These are phyloP conservation scores for Siphlonurus alternatus DNA, from an alignment of 2,888 invertebrate species.

Conservation along the genomic window DNA sequence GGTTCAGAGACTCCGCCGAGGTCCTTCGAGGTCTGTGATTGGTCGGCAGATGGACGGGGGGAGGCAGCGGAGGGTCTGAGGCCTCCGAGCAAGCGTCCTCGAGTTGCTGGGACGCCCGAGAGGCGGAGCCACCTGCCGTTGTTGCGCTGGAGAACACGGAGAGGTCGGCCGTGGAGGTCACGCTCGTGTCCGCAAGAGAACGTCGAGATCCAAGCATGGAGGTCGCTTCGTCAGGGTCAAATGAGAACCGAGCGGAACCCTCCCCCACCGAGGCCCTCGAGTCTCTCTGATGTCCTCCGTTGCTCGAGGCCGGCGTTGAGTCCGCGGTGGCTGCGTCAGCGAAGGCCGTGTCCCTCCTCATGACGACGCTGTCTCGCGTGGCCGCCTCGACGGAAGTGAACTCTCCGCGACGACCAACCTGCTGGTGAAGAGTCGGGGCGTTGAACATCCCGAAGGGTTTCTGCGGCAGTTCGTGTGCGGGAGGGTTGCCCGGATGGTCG, in stretches of 20 bases:
- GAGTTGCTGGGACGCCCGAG: not conserved
- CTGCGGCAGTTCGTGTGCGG: slow-evolving; percentile 63
- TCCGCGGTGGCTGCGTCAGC: slow-evolving; percentile 14
- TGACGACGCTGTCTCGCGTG: slow-evolving; percentile 56
- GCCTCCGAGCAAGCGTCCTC: not conserved
- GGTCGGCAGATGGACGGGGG: too few relatives aligned
- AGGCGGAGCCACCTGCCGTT: slow-evolving; percentile 2
- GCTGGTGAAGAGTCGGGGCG: slow-evolving; percentile 61
- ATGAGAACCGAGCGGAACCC: not conserved
- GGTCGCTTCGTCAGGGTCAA: slow-evolving; percentile 40
- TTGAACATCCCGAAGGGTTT: slow-evolving; percentile 69
- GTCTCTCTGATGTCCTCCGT: slow-evolving; percentile 3
- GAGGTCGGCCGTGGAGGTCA: slow-evolving; percentile 67
- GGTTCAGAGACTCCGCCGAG: not conserved
- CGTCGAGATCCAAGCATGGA: slow-evolving; percentile 56
- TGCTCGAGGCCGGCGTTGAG: slow-evolving; percentile 2
- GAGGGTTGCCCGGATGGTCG: slow-evolving; percentile 65
- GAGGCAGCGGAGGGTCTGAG: not conserved
- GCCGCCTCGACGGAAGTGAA: slow-evolving; percentile 66
- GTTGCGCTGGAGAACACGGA: slow-evolving; percentile 41
- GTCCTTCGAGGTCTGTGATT: not conserved
- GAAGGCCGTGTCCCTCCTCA: slow-evolving; percentile 30
- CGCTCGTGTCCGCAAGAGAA: slow-evolving; percentile 66
- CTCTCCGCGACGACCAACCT: slow-evolving; percentile 62
- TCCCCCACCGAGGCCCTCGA: slow-evolving; percentile 6